Base-by-base conservation (phyloP, 2,888 invertebrate species). In the Nomada flava region DNA sequence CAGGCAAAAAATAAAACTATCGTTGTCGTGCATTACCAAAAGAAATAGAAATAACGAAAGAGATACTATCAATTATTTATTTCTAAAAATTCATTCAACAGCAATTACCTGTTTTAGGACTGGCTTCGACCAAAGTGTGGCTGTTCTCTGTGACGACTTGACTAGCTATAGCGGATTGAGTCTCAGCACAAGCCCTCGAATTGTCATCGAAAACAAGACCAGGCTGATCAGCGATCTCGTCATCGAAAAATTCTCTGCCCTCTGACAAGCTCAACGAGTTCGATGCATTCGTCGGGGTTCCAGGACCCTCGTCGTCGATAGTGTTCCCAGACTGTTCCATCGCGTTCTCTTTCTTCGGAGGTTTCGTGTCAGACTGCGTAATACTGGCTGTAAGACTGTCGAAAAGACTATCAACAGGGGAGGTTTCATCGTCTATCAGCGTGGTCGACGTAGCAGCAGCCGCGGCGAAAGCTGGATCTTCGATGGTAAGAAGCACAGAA, bases 161-260 rank as follows among this genome's bases (percentile, higher is more conserved):
- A 80, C 84, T 88, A 36, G 82, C 84, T 42, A 86, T 15, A 7
- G 82, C 89, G 23, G 89, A 92, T 7, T 84, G 86, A 2, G 79
- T 26, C 9, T 89, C 89, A 7, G 73, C 86, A 7, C 86, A 86
- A n/a, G 88, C 84, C 23, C 92, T 91, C 50, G 92, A 82, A 90
- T 95, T 95, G 93, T 96, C 96, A 91, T 96, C 96, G 90, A 97
- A 97, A 18, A 97, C 95, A 84, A 98, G 93, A 1, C 96, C 98
- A 15, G 98, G 98, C 91, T 98, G 98, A 94, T 98, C 98, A 59
- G 97, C 97, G 81, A 98, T 98, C 94, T 98, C 98, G 89, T 98
- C 98, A 90, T 98, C 98, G 82, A 98, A 95, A 94, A 96, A 97
- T 92, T 97, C 97, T 84, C 96, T 95, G 23, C 97, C 97, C 86